Conservation (phyloP, 1,140 invertebrate species). For the Mizuhopecten yessoensis region DNA sequence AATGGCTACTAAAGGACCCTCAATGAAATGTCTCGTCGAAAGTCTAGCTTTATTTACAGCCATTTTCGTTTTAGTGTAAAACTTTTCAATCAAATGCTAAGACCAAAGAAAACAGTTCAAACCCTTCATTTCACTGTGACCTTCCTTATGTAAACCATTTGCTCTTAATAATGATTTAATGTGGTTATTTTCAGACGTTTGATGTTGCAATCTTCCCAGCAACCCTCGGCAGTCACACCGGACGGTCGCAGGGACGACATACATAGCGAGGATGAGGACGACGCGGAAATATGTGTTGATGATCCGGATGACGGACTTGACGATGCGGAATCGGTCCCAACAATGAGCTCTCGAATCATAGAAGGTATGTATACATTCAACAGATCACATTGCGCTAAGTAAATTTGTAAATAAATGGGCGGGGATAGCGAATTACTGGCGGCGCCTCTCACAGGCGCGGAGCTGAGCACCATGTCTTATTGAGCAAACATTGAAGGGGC, state of each 20-base stretch:
- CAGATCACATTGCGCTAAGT: slow-evolving; percentile 3
- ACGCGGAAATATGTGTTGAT: slow-evolving; percentile 70
- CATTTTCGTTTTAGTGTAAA: slow-evolving; percentile 54
- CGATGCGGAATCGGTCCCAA: slow-evolving; percentile 45
- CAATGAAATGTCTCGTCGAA: slow-evolving; percentile 53
- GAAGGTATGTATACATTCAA: slow-evolving; percentile 39
- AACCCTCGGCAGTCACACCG: slow-evolving; percentile 45
- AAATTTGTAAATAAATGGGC: slow-evolving; percentile 20
- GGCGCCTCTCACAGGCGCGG: slow-evolving; percentile 18
- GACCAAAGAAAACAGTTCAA: slow-evolving; percentile 48
- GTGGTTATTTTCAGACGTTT: slow-evolving; percentile 61
- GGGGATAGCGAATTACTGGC: not conserved
- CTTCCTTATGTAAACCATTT: not conserved
- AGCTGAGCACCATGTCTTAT: not conserved
- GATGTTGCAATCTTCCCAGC: slow-evolving; percentile 58
- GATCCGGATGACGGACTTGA: slow-evolving; percentile 67
- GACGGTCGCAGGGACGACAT: slow-evolving; percentile 58
- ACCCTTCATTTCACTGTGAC: not conserved
- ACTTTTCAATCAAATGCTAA: slow-evolving; percentile 58
- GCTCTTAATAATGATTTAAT: slow-evolving; percentile 32
- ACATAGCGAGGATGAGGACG: slow-evolving; percentile 70
- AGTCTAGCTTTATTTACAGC: slow-evolving; percentile 52
- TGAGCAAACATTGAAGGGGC: not conserved
- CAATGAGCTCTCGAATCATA: slow-evolving; percentile 43
- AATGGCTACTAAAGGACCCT: slow-evolving; percentile 15